These are phyloP conservation scores for Limenitis camilla DNA, from an alignment of 2,888 invertebrate genomes.

Conservation along the genomic window DNA sequence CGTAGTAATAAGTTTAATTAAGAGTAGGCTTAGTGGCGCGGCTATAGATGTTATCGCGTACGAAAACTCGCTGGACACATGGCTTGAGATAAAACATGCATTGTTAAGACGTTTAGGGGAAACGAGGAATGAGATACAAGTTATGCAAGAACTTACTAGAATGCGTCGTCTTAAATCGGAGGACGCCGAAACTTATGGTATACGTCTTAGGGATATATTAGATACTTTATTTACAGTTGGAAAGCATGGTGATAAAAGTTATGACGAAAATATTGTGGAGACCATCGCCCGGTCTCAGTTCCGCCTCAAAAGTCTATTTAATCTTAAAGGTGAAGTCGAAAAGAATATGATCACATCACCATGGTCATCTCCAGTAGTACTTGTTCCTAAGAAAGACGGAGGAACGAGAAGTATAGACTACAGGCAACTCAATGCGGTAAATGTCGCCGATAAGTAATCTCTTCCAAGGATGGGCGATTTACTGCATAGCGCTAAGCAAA, in stretches of 20 bases:
- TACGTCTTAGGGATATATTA: not conserved
- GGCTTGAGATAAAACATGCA: slow-evolving; percentile 3
- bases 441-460: slow-evolving; percentile 34
- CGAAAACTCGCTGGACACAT: slow-evolving; percentile 3
- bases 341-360: slow-evolving; percentile 35
- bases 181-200: not conserved
- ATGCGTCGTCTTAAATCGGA: slow-evolving; percentile 4
- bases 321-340: slow-evolving; percentile 13
- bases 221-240: not conserved
- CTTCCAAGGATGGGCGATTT: slow-evolving; percentile 44
- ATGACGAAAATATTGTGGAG: too few relatives aligned
- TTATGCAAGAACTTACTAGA: slow-evolving; percentile 11
- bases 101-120: slow-evolving; percentile 8
- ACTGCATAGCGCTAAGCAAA: slow-evolving; percentile 33
- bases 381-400: slow-evolving; percentile 39
- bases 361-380: slow-evolving; percentile 40
- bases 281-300: too few relatives aligned
- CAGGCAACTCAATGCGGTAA: slow-evolving; percentile 27
- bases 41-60: slow-evolving; percentile 12
- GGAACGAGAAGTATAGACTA: slow-evolving; percentile 37
- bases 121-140: slow-evolving; percentile 9
- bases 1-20: slow-evolving; percentile 2
- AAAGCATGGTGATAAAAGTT: too few relatives aligned
- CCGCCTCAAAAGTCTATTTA: too few relatives aligned
- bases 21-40: slow-evolving; percentile 14